Evolutionary conservation across 2,888 invertebrate species (phyloP), one percentile per base, ranked within the genome.

Genomic region (Xestoiulus laeticollis): DNA sequence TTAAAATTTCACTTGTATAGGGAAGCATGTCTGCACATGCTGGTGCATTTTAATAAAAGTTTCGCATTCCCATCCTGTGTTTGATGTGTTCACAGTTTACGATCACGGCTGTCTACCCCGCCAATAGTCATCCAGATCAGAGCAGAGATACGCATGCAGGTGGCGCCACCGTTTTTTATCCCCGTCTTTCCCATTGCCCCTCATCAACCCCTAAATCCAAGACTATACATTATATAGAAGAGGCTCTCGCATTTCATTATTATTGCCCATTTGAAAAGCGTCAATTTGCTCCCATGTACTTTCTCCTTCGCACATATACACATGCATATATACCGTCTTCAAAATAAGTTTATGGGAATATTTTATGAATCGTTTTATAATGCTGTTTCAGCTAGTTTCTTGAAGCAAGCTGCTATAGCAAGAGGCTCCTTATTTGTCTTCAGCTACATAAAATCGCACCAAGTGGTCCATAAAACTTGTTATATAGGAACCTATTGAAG

Each of bases 381-480:
- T n/a, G 53, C 53, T 19, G 38, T 19, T 48, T 48, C 59, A 10
- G n/a, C 22, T 12, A 68, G 6, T 26, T 68, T 68, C 68, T 22
- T 68, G 68, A 22, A 26, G 26, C 68, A 68, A 68, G 68, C 68
- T 68, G 68, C 26, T 26, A 68, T 68, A 1, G 26, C 48, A 12
- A 48, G 48, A 26, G 68, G 68, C 22, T 68, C 22, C 26, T 68
- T 68, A 26, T 68, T 68, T 68, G 68, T 68, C 68, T 68, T 68
- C 68, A 68, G 26, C 68, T 22, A 68, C 22, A 68, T 68, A 68
- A 68, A 68, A 68, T 68, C 68, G 68, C 68, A 68, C 68, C 68
- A 68, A 68, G 68, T 68, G 68, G 68, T 68, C 68, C 68, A 68
- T 68, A 68, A 68, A 68, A 68, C 8, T 68, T 68, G 68, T 68